Percentiles rank a stretch among this genome's conserved stretches.
Conservation (phyloP, 2,797 vertebrate genomes). For the Eurystomus glaucurus region DNA sequence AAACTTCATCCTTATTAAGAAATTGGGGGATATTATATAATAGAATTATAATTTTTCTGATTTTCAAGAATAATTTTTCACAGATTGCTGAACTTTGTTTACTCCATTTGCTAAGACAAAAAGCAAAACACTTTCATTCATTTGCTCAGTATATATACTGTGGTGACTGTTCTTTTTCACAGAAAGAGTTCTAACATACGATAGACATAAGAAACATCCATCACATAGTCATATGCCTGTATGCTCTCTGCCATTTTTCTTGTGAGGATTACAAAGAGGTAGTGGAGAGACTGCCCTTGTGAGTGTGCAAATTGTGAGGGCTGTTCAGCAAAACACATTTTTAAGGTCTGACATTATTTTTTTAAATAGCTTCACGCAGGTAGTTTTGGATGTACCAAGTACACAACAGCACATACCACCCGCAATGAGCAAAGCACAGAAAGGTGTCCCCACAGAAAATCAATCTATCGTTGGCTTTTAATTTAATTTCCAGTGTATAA, state of each 20-base stretch:
- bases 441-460: not conserved
- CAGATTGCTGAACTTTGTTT: not conserved
- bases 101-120: not conserved
- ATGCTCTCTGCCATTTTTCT: not conserved
- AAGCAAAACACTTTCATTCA: not conserved
- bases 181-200: not conserved
- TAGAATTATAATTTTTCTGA: not conserved
- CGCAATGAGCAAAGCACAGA: not conserved
- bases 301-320: not conserved
- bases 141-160: not conserved
- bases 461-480: not conserved
- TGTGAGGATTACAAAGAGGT: not conserved
- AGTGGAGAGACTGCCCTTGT: not conserved
- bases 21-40: conserved; percentile 38
- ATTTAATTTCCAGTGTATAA: not conserved
- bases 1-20: conserved; percentile 75
- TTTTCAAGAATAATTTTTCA: not conserved
- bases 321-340: not conserved
- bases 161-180: not conserved
- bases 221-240: fast-evolving
- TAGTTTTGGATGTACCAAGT: not conserved
- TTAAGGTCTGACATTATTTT: not conserved
- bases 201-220: not conserved
- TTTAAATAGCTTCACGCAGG: not conserved
- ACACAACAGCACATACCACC: not conserved